These are phyloP conservation scores for Elephantulus edwardii DNA, from an alignment of 2,113 vertebrate genomes.

Conservation along the genomic window DNA sequence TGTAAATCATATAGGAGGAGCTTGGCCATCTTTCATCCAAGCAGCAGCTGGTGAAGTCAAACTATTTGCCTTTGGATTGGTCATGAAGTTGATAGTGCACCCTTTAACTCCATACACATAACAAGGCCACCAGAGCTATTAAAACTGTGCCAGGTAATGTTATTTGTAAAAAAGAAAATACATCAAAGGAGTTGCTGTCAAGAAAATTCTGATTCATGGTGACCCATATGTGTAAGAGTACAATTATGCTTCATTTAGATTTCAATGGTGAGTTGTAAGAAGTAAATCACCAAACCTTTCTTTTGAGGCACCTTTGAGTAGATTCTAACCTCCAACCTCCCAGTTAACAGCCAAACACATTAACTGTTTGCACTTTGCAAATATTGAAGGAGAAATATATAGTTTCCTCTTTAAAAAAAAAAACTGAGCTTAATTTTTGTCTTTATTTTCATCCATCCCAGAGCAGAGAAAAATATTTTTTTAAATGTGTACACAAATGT, in stretches of 20 bases:
- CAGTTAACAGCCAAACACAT: not conserved
- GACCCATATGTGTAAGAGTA: not conserved
- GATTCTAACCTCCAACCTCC: not conserved
- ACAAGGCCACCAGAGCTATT: too few relatives aligned
- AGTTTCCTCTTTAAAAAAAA: not conserved
- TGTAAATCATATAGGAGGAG: too few relatives aligned
- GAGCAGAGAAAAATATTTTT: not conserved
- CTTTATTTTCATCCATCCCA: not conserved
- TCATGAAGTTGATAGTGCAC: too few relatives aligned
- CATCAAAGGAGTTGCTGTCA: not conserved
- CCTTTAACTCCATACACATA: too few relatives aligned
- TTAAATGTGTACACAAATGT: not conserved
- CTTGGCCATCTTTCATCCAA: too few relatives aligned
- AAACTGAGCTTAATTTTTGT: conserved; percentile 29
- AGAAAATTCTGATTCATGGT: not conserved
- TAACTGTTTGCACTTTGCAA: not conserved
- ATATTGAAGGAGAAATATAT: not conserved
- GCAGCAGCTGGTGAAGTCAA: too few relatives aligned
- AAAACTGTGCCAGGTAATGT: too few relatives aligned
- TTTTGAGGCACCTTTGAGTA: not conserved
- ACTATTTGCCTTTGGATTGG: too few relatives aligned
- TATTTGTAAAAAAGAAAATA: conserved; percentile 19
- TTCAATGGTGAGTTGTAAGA: not conserved
- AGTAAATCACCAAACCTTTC: not conserved
- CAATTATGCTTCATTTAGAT: not conserved